Evolutionary conservation across 1,140 invertebrate species (phyloP), one percentile per base, ranked within the genome.

Genomic region (Drosophila gunungcola): DNA sequence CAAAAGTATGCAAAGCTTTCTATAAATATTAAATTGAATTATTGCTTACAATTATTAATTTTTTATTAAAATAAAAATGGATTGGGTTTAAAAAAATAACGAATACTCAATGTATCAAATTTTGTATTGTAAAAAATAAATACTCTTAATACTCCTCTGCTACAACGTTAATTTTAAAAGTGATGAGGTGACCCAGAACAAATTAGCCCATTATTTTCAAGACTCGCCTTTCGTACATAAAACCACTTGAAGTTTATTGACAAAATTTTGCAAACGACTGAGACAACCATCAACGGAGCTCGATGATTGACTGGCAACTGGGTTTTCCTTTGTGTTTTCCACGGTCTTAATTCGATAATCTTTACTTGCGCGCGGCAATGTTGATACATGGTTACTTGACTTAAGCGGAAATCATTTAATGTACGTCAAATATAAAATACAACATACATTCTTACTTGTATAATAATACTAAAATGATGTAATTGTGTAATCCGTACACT

Each of bases 361-460:
- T 70, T 69, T 70, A 70, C 64, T 70, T 70, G 64, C 67, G 13
- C 67, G 13, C 11, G 67, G 67, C 67, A 70, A 70, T 70, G 64
- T 68, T 70, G 67, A 70, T 70, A 69, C 64, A 69, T 70, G 52
- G 64, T 70, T 70, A 57, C 36, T 75, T 75, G 72, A 75, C 73
- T 75, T 75, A 75, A 75, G 73, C 73, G 80, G 54, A 88, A 86
- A 82, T 81, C 68, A 81, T 85, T 76, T 74, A 74, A 86, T 85
- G 78, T 86, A 86, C 60, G 73, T 85, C 73, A 83, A 76, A 65
- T 65, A 57, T 80, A 76, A 72, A 76, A 81, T 80, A 80, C 67
- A 76, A 80, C 82, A 85, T 86, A 81, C 67, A 70, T 80, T 64
- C 81, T 80, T 80, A 75, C 53, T 65, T 63, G 52, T 74, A 64